phyloP scores from a whole-genome alignment of 1,140 invertebrate genomes.

The Tachypleus tridentatus region DNA sequence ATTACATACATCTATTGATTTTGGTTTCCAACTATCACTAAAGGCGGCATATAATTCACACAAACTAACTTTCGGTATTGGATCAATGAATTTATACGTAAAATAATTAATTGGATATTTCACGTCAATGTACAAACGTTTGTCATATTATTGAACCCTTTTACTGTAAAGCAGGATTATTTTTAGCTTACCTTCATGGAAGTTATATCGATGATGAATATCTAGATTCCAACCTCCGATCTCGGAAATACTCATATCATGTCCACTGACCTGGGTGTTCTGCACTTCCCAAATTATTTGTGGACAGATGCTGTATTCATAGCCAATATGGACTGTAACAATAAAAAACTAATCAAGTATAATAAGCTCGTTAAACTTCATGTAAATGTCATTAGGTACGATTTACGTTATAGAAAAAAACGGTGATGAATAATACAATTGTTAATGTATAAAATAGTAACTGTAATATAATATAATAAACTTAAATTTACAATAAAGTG shows the following conservation, averaged over 20 bases:
- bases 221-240: conserved; percentile 95
- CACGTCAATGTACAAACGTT: too few species aligned
- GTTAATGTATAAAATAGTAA: too few species aligned
- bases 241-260: conserved; percentile 92
- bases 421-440: too few species aligned
- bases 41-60: too few species aligned
- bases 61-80: too few species aligned
- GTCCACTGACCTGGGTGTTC: conserved; percentile 85
- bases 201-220: conserved; percentile 97
- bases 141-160: too few species aligned
- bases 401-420: too few species aligned
- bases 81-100: conserved; percentile 4
- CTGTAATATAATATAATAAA: too few species aligned
- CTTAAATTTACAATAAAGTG: too few species aligned
- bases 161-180: neutral
- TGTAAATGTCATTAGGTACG: neutral
- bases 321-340: conserved; percentile 59
- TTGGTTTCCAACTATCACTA: too few species aligned
- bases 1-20: too few species aligned
- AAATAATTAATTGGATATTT: conserved; percentile 8
- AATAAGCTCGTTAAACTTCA: neutral
- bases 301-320: conserved; percentile 77
- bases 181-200: conserved; percentile 61
- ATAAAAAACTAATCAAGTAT: conserved; percentile 1
- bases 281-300: conserved; percentile 86